phyloP scores from a whole-genome alignment of 1,140 invertebrate species.

The Nomia melanderi region DNA sequence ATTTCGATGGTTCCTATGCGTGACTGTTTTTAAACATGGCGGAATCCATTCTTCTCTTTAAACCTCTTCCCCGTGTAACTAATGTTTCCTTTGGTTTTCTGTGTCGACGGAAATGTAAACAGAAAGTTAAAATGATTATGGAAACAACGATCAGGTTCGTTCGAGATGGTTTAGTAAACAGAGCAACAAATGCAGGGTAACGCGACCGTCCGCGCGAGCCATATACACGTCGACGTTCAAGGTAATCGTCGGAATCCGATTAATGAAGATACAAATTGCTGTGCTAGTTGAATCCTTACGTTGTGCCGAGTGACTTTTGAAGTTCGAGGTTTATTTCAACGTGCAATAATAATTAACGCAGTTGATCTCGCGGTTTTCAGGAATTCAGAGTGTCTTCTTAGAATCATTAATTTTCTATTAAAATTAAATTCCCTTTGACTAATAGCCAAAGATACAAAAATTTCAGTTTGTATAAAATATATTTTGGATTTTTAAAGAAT shows the following conservation, averaged over 20 bases:
- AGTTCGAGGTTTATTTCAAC: neutral
- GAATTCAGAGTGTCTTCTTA: too few relatives aligned
- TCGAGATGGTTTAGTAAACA: too few relatives aligned
- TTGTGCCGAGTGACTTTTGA: neutral
- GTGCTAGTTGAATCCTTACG: slow-evolving; percentile 33
- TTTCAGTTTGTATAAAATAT: too few relatives aligned
- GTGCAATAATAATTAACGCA: too few relatives aligned
- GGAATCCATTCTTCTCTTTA: neutral
- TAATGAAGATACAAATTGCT: slow-evolving; percentile 37
- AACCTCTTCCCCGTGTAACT: neutral
- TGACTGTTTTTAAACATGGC: neutral
- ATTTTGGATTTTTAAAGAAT: too few relatives aligned
- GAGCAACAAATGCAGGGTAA: too few relatives aligned
- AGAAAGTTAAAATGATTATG: neutral
- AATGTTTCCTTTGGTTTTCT: neutral
- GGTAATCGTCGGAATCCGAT: slow-evolving; percentile 44
- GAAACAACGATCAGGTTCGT: neutral
- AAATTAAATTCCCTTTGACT: too few relatives aligned
- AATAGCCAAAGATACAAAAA: too few relatives aligned
- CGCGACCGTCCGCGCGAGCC: neutral
- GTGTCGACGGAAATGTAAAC: neutral
- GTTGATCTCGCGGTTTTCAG: too few relatives aligned
- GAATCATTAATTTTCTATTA: too few relatives aligned
- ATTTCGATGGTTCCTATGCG: too few relatives aligned
- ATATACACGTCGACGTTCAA: slow-evolving; percentile 23